phyloP scores from a whole-genome alignment of 2,113 vertebrate genomes.

The Carassius carassius region DNA sequence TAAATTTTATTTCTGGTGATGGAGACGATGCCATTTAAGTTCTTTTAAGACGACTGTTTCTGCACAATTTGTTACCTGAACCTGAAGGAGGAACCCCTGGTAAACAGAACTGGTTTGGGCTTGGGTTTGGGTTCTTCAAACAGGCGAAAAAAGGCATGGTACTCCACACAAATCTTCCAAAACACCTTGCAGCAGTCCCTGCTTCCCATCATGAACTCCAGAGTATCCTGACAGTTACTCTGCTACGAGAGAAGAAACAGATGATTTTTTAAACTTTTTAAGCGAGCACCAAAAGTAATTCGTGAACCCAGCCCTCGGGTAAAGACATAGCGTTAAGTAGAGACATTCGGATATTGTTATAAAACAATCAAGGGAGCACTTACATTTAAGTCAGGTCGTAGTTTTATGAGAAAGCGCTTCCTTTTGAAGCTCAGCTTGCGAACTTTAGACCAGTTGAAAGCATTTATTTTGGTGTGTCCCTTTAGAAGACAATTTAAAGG shows the following conservation, averaged over 20 bases:
- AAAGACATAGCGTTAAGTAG: no score
- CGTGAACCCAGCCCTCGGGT: no score
- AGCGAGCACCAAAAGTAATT: no score
- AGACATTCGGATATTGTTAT: background rate
- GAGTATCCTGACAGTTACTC: conserved; percentile 93
- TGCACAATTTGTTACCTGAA: conserved; percentile 82
- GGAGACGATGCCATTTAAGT: background rate
- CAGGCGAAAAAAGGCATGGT: conserved; percentile 98
- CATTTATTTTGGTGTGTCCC: conserved; percentile 96
- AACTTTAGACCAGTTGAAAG: conserved; percentile 98
- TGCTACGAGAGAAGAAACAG: conserved; percentile 60
- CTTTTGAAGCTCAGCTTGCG: conserved; percentile 99
- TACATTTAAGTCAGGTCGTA: conserved; percentile 93
- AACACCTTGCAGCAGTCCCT: conserved; percentile 97
- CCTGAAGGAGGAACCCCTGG: conserved; percentile 95
- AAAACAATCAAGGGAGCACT: conserved; percentile 59
- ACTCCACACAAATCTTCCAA: conserved; percentile 98
- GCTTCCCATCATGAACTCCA: conserved; percentile 96
- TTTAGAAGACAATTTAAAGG: conserved; percentile 57
- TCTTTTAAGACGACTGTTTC: background rate
- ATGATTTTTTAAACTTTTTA: background rate
- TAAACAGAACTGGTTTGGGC: conserved; percentile 94
- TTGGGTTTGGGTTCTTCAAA: conserved; percentile 97
- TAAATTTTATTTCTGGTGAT: background rate
- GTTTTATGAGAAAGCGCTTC: conserved; percentile 96